A percentile compares a stretch with the other conserved stretches of the same genome.
Evolutionary conservation across 2,888 invertebrate genomes (phyloP).

Genomic region (Crioceris asparagi): DNA sequence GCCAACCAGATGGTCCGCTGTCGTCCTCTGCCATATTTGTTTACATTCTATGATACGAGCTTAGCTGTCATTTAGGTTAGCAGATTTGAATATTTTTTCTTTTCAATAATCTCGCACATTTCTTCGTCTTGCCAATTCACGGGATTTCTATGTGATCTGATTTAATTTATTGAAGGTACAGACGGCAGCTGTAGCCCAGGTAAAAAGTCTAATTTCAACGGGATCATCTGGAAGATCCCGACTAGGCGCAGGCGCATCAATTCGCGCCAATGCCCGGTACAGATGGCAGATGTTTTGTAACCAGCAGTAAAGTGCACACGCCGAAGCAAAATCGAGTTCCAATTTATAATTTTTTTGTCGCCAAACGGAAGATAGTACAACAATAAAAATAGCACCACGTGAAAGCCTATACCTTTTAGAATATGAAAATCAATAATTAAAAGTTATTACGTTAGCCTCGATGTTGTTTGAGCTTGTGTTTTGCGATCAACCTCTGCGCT

Average conservation of each 20-base stretch:
- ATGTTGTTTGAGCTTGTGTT: slow-evolving; percentile 27
- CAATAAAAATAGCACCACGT: slow-evolving; percentile 14
- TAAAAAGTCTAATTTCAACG: slow-evolving; percentile 8
- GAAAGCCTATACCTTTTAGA: slow-evolving; percentile 19
- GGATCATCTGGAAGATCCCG: slow-evolving; percentile 9
- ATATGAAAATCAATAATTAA: slow-evolving; percentile 19
- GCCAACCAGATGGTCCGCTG: too few species aligned
- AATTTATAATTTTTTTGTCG: slow-evolving; percentile 24
- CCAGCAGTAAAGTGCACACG: slow-evolving; percentile 30
- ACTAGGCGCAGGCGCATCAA: slow-evolving; percentile 27
- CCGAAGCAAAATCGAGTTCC: slow-evolving; percentile 25
- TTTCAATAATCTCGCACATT: slow-evolving; percentile 4
- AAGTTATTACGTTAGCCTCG: slow-evolving; percentile 21
- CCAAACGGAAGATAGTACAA: slow-evolving; percentile 17
- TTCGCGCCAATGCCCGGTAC: slow-evolving; percentile 42
- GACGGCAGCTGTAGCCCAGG: slow-evolving; percentile 8
- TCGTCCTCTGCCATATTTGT: slow-evolving; percentile 34
- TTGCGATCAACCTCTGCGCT: slow-evolving; percentile 30
- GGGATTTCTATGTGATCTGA: slow-evolving; percentile 3
- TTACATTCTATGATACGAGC: slow-evolving; percentile 28
- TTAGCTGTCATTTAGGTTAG: slow-evolving; percentile 22
- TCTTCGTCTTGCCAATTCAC: slow-evolving; percentile 2
- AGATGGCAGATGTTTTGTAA: slow-evolving; percentile 43
- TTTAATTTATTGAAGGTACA: slow-evolving; percentile 8
- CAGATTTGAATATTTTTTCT: slow-evolving; percentile 6